Base-by-base conservation (phyloP, 2,113 vertebrate species). In the Ceyx melanurus region DNA sequence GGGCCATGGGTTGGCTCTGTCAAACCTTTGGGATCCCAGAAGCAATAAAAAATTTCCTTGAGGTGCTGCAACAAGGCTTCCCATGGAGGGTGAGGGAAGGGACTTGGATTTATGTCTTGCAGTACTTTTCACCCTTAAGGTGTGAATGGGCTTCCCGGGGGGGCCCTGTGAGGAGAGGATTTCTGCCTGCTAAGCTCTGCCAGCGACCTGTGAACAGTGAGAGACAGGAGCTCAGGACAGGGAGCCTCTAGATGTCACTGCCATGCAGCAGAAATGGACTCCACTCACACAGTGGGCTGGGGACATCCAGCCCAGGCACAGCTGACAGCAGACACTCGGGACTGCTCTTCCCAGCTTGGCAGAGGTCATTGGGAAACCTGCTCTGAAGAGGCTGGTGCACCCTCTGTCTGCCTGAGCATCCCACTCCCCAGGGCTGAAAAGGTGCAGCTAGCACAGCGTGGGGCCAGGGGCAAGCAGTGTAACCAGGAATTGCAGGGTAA, bases 201-300 rank as follows among this genome's bases (percentile, higher is more conserved):
- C 68, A 65, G 56, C 3, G 0, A 25, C 16, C 13, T 26, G 37
- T 5, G 2, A 83, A 26, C 43, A 74, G 68, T 1, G 51, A 72
- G 54, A 78, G 42, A 21, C 2, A 4, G 60, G 45, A 85, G 61
- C 76, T 79, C 78, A 35, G 51, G 12, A 20, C n/a, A 35, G 18
- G 22, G 31, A 81, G 62, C 95, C 97, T 96, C 94, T 93, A 97
- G 97, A 86, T 96, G 97, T 89, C 97, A 95, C 92, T 94, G 68
- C 88, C 71, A 54, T 25, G 43, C 79, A 96, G 89, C 62, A 66
- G 29, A 91, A 94, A 82, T 6, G 26, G 40, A 62, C 62, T 61
- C 46, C 25, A 23, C 43, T 33, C 56, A 37, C 56, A 73, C 45
- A 7, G 50, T 0, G 0, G 50, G 48, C 37, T 51, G 58, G 15